Evolutionary conservation across 1,140 invertebrate genomes (phyloP).

Genomic region (Spodoptera frugiperda): DNA sequence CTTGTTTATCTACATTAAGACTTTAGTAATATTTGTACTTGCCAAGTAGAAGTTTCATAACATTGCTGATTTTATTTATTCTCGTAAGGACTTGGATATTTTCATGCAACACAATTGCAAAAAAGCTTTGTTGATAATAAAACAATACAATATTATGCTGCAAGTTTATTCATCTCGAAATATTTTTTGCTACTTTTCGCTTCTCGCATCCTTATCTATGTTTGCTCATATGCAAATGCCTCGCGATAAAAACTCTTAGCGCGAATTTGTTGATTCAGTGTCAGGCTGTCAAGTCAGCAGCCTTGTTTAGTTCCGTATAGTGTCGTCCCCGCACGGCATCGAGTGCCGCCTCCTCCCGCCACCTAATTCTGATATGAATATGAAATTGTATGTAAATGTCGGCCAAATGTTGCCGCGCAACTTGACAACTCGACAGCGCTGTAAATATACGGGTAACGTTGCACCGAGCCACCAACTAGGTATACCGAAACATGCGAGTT

Average conservation of each 20-base stretch:
- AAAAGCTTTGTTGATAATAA: too few relatives aligned
- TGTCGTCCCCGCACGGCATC: slow-evolving; percentile 48
- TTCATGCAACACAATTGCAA: too few relatives aligned
- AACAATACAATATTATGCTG: too few relatives aligned
- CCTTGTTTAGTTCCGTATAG: slow-evolving; percentile 52
- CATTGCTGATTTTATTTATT: neutral
- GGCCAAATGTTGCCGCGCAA: slow-evolving; percentile 71
- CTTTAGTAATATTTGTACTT: neutral
- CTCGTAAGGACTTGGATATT: too few relatives aligned
- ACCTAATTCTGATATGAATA: slow-evolving; percentile 80
- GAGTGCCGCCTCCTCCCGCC: slow-evolving; percentile 56
- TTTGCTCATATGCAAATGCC: slow-evolving; percentile 8
- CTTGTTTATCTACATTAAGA: slow-evolving; percentile 2
- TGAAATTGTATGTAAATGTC: slow-evolving; percentile 81
- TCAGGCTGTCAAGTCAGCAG: slow-evolving; percentile 45
- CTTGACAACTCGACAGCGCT: slow-evolving; percentile 74
- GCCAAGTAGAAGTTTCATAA: neutral
- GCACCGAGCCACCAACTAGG: slow-evolving; percentile 59
- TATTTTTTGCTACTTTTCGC: neutral
- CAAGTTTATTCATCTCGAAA: too few relatives aligned
- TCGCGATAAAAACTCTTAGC: slow-evolving; percentile 10
- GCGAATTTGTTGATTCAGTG: slow-evolving; percentile 37
- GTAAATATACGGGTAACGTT: slow-evolving; percentile 73
- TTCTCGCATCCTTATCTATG: slow-evolving; percentile 1
- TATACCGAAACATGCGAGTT: slow-evolving; percentile 72